Evolutionary conservation across 2,797 vertebrate species (phyloP).

Genomic region (Sparidentex hasta): DNA sequence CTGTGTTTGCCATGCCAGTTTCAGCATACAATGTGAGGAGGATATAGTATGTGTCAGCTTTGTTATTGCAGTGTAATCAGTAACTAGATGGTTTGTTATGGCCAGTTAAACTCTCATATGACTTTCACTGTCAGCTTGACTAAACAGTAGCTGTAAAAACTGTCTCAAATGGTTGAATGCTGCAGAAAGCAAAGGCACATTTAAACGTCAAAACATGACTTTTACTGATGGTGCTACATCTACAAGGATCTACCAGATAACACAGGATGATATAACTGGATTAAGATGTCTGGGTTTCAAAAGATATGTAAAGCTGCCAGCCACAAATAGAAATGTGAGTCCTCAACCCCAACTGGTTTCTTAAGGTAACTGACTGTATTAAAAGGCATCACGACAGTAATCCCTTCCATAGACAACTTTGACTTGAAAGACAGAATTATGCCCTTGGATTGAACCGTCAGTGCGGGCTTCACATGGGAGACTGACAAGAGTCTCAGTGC

Average conservation of each 20-base stretch:
- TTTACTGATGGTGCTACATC: neutral
- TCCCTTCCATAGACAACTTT: neutral
- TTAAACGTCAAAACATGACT: neutral
- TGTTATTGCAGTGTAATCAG: neutral
- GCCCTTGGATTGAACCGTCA: neutral
- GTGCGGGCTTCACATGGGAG: neutral
- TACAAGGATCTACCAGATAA: neutral
- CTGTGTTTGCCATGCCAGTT: neutral
- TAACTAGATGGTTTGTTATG: constrained; percentile 8
- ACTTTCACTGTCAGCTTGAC: neutral
- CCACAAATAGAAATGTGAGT: neutral
- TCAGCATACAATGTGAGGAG: constrained; percentile 5
- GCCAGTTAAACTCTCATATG: constrained; percentile 7
- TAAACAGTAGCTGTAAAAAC: constrained; percentile 3
- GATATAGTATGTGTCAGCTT: neutral
- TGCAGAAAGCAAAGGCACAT: neutral
- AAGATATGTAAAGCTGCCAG: neutral
- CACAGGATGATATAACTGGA: neutral
- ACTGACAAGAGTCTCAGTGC: neutral
- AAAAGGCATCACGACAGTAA: neutral
- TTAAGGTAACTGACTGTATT: neutral
- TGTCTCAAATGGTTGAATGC: neutral
- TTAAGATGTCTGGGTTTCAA: neutral
- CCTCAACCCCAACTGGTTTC: neutral
- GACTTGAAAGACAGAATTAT: neutral